Evolutionary conservation across 2,113 vertebrate species (phyloP).

Genomic region (Rhinichthys klamathensis): DNA sequence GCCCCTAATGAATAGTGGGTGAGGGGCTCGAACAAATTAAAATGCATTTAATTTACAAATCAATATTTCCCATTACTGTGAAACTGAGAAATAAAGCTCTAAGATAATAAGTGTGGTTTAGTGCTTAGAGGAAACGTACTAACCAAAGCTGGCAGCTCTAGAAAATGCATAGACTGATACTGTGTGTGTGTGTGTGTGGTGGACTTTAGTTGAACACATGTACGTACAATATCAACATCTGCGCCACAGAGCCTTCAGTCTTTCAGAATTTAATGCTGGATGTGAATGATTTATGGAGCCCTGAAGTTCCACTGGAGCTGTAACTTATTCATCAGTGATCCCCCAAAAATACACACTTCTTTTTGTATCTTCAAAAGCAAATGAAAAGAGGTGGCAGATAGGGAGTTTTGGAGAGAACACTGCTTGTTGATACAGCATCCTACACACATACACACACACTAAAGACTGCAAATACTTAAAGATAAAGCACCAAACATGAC

Average conservation of each 20-base stretch:
- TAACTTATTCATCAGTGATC: constrained; percentile 31
- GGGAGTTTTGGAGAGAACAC: constrained; percentile 2
- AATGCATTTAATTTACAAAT: background rate
- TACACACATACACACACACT: background rate
- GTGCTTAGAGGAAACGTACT: background rate
- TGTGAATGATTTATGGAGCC: constrained; percentile 18
- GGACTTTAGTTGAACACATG: background rate
- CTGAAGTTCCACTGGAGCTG: background rate
- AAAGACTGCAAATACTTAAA: background rate
- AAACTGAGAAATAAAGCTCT: background rate
- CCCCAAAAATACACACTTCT: background rate
- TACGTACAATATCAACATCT: constrained; percentile 9
- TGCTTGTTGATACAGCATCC: background rate
- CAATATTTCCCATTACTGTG: background rate
- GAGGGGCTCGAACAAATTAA: background rate
- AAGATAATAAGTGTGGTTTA: background rate
- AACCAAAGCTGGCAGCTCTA: constrained; percentile 3
- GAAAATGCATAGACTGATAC: background rate
- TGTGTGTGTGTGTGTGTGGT: background rate
- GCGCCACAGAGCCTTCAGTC: background rate
- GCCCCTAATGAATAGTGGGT: background rate
- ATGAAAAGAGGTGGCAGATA: background rate
- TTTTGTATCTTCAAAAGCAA: constrained; percentile 15
- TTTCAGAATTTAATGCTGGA: background rate
- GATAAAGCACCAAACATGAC: constrained; percentile 11